Percentiles rank a stretch among this genome's conserved stretches.
Evolutionary conservation across 2,113 vertebrate genomes (phyloP).

Genomic region (Psilopsiagon aurifrons): DNA sequence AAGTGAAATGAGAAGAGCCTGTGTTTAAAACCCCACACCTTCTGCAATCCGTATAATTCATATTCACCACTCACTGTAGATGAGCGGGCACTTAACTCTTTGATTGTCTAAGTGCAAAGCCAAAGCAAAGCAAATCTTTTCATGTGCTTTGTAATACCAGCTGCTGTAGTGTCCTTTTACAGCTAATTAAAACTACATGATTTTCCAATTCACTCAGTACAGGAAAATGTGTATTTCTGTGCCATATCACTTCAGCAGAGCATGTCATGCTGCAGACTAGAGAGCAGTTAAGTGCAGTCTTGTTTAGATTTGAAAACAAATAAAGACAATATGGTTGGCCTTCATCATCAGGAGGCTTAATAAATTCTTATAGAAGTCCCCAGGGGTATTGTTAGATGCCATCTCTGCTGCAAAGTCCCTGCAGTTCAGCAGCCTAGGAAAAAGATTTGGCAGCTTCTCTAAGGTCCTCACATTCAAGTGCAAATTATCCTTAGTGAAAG

Average conservation of each 20-base stretch:
- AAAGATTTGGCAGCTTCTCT: not conserved
- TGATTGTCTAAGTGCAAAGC: not conserved
- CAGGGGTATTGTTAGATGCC: not conserved
- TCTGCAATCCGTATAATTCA: slow-evolving; percentile 5
- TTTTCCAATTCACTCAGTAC: slow-evolving; percentile 32
- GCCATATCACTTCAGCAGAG: not conserved
- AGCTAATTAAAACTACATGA: slow-evolving; percentile 24
- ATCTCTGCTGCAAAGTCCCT: not conserved
- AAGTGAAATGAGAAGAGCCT: slow-evolving; percentile 24
- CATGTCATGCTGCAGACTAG: not conserved
- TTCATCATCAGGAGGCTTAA: not conserved
- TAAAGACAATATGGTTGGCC: not conserved
- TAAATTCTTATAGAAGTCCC: not conserved
- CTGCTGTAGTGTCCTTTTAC: slow-evolving; percentile 4
- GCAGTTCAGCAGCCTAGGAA: not conserved
- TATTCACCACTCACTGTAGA: not conserved
- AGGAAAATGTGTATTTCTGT: slow-evolving; percentile 2
- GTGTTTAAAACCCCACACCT: slow-evolving; percentile 10
- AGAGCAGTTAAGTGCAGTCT: not conserved
- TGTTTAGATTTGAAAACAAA: not conserved
- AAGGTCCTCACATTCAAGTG: not conserved
- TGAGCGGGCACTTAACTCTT: not conserved
- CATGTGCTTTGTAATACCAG: not conserved
- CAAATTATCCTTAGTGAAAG: not conserved
- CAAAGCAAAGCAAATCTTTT: slow-evolving; percentile 22